Evolutionary conservation across 2,797 vertebrate species (phyloP).

Genomic region (Molossus alvarezi): DNA sequence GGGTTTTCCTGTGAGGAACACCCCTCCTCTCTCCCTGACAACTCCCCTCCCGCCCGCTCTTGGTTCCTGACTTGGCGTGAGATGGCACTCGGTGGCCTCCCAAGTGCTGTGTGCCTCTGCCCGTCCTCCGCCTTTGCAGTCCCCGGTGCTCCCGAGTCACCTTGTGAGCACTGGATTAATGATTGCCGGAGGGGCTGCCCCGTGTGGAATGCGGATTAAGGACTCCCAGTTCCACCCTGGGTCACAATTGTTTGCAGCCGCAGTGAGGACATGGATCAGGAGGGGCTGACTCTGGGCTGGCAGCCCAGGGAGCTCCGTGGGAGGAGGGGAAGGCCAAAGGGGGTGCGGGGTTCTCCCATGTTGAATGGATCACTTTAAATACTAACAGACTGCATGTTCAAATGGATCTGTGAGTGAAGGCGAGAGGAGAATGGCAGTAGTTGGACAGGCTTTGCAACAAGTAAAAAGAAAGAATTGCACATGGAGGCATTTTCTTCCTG

Average conservation of each 20-base stretch:
- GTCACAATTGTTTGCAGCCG: background rate
- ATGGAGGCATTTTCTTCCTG: constrained; percentile 50
- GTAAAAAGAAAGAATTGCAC: constrained; percentile 15
- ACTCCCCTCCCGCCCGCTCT: too few species aligned
- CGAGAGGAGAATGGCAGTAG: background rate
- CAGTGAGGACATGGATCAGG: background rate
- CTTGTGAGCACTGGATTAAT: background rate
- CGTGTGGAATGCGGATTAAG: background rate
- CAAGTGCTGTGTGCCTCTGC: background rate
- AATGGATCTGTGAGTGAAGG: background rate
- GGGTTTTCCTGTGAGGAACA: background rate
- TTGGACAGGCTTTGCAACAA: constrained; percentile 7
- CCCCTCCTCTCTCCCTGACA: too few species aligned
- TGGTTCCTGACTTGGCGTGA: background rate
- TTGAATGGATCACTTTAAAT: constrained; percentile 65
- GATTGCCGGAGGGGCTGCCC: background rate
- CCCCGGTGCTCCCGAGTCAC: background rate
- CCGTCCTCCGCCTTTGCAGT: background rate
- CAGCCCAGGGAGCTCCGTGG: background rate
- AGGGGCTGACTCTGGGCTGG: background rate
- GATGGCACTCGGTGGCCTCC: background rate
- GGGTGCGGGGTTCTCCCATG: background rate
- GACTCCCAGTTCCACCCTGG: background rate
- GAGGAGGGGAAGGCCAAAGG: too few species aligned
- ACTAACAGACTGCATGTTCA: constrained; percentile 44